Evolutionary conservation across 64 coral and sea anemone genomes (phyloP).

Genomic region (Montipora foliosa): DNA sequence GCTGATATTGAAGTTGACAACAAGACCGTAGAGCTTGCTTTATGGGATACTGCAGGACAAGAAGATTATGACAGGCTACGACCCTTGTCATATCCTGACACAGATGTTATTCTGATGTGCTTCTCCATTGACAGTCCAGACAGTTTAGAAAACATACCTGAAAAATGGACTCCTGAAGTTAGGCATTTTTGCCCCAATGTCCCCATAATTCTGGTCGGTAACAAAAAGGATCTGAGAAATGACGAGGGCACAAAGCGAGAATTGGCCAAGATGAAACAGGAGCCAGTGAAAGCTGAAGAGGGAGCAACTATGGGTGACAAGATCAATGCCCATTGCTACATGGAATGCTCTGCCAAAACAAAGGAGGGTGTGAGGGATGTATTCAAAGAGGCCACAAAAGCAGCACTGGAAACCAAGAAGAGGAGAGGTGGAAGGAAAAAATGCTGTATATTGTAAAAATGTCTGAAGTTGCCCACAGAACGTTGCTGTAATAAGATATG

Average conservation of each 20-base stretch:
- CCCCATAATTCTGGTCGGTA: constrained; percentile 96
- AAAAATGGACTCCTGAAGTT: constrained; percentile 98
- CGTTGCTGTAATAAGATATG: neutral
- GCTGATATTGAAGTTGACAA: constrained; percentile 97
- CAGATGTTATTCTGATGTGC: constrained; percentile 96
- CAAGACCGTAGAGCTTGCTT: constrained; percentile 91
- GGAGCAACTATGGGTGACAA: constrained; percentile 75
- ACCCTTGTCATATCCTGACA: constrained; percentile 94
- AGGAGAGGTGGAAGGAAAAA: constrained; percentile 24
- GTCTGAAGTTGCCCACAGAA: constrained; percentile 31
- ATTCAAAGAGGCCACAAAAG: constrained; percentile 89
- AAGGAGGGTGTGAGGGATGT: constrained; percentile 96
- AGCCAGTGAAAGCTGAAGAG: constrained; percentile 91
- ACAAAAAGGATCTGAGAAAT: constrained; percentile 99
- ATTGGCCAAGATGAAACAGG: constrained; percentile 97
- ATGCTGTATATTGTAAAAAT: constrained; percentile 42
- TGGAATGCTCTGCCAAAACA: constrained; percentile 99
- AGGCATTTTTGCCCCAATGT: constrained; percentile 99
- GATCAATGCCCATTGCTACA: constrained; percentile 85
- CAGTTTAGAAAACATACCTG: constrained; percentile 93
- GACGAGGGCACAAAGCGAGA: constrained; percentile 97
- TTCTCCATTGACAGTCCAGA: constrained; percentile 98
- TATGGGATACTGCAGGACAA: constrained; percentile 99
- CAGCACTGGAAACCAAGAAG: constrained; percentile 74
- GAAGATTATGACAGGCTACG: constrained; percentile 96